Evolutionary conservation across 1,140 invertebrate genomes (phyloP).

Genomic region (Solenopsis fugax): DNA sequence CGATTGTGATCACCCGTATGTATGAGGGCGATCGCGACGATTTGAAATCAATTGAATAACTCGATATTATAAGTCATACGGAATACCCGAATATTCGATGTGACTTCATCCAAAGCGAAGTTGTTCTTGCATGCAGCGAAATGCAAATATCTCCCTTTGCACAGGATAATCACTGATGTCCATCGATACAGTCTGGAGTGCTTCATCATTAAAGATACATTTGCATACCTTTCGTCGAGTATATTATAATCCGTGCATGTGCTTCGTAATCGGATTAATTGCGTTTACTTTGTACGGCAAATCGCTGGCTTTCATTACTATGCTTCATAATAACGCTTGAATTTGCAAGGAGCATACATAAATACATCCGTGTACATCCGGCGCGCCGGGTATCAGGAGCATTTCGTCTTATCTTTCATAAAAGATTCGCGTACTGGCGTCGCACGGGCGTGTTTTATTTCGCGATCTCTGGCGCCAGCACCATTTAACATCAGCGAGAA

Average conservation of each 20-base stretch:
- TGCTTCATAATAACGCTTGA: slow-evolving; percentile 13
- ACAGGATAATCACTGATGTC: background rate
- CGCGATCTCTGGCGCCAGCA: slow-evolving; percentile 34
- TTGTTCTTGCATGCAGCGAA: slow-evolving; percentile 21
- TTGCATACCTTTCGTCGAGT: slow-evolving; percentile 3
- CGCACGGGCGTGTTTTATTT: slow-evolving; percentile 35
- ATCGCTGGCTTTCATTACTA: background rate
- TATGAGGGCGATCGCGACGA: background rate
- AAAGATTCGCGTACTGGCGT: slow-evolving; percentile 27
- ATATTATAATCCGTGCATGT: slow-evolving; percentile 13
- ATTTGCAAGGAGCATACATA: slow-evolving; percentile 40
- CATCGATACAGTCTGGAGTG: background rate
- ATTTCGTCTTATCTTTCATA: slow-evolving; percentile 28
- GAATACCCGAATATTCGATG: background rate
- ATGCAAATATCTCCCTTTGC: slow-evolving; percentile 34
- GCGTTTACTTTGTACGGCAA: background rate
- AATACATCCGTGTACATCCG: background rate
- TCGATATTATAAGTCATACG: slow-evolving; percentile 32
- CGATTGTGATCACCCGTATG: slow-evolving; percentile 20
- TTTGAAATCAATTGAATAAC: slow-evolving; percentile 35
- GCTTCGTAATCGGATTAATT: slow-evolving; percentile 19
- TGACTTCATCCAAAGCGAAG: slow-evolving; percentile 28
- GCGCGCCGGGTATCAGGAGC: background rate
- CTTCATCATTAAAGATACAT: slow-evolving; percentile 26
- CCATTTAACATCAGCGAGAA: slow-evolving; percentile 38